These are phyloP conservation scores for Crotalus tigris DNA, from an alignment of 2,113 vertebrate genomes.

Conservation along the genomic window DNA sequence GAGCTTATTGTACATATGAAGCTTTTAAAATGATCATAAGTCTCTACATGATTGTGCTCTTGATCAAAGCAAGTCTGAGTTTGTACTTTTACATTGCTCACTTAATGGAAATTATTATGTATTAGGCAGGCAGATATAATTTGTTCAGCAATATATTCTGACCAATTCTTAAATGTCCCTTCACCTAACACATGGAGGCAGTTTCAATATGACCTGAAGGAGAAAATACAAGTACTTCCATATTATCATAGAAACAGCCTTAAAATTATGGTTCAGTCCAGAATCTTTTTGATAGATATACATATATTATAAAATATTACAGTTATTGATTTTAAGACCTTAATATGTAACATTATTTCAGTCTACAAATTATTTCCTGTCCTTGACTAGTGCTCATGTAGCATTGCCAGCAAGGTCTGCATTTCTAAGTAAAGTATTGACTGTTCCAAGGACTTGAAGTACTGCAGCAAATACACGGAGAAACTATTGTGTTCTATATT, in stretches of 20 bases:
- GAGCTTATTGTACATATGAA: constrained; percentile 46
- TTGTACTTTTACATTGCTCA: constrained; percentile 38
- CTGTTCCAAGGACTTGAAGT: constrained; percentile 9
- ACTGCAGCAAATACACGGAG: constrained; percentile 17
- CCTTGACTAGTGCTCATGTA: constrained; percentile 47
- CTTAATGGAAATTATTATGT: constrained; percentile 51
- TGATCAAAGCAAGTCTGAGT: constrained; percentile 49
- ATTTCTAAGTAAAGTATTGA: constrained; percentile 32
- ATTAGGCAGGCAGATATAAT: constrained; percentile 42
- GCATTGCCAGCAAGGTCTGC: constrained; percentile 19
- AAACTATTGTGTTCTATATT: not conserved
- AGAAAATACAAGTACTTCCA: constrained; percentile 48
- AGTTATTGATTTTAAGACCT: constrained; percentile 55
- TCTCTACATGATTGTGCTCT: constrained; percentile 33
- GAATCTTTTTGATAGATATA: constrained; percentile 39
- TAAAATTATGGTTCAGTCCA: constrained; percentile 51
- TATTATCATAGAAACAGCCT: constrained; percentile 50
- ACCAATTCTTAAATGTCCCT: constrained; percentile 47
- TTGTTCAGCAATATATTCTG: constrained; percentile 48
- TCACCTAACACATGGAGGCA: constrained; percentile 33
- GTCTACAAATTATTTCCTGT: constrained; percentile 42
- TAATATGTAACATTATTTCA: constrained; percentile 44
- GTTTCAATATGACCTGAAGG: constrained; percentile 13
- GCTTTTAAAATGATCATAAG: constrained; percentile 50
- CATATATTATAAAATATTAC: constrained; percentile 44